These are phyloP conservation scores for Geotrupes spiniger DNA, from an alignment of 2,888 invertebrate genomes.

Conservation along the genomic window DNA sequence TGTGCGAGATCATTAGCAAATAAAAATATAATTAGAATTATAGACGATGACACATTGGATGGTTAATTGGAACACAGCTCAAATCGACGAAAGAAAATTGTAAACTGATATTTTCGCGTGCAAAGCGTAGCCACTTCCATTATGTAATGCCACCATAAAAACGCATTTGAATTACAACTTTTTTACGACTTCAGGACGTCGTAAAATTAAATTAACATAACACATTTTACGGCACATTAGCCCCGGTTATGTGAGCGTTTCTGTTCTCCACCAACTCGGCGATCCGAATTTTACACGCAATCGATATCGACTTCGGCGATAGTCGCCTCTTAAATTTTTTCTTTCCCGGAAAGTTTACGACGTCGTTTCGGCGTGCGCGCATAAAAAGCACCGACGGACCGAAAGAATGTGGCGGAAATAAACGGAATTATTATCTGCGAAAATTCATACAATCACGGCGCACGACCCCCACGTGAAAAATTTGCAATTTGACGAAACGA, in stretches of 20 bases:
- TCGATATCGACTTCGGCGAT: not conserved
- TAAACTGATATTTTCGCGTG: too few relatives aligned
- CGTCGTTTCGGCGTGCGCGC: too few relatives aligned
- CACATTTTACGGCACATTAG: slow-evolving; percentile 16
- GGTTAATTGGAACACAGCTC: too few relatives aligned
- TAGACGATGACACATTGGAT: too few relatives aligned
- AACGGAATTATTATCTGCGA: slow-evolving; percentile 3
- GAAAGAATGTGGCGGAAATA: not conserved
- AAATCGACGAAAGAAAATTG: too few relatives aligned
- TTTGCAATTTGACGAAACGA: slow-evolving; percentile 45
- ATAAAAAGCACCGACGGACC: not conserved
- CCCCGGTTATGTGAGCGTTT: slow-evolving; percentile 1
- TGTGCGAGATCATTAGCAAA: too few relatives aligned
- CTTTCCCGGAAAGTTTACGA: not conserved
- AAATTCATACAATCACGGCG: not conserved
- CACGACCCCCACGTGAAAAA: slow-evolving; percentile 36
- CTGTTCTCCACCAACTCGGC: not conserved
- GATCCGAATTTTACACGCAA: slow-evolving; percentile 1
- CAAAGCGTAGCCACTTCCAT: too few relatives aligned
- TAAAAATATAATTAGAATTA: too few relatives aligned
- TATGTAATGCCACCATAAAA: too few relatives aligned
- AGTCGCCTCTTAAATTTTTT: not conserved
- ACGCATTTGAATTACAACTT: slow-evolving; percentile 9
- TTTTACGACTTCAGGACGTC: slow-evolving; percentile 12
- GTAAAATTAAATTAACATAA: slow-evolving; percentile 17